Evolutionary conservation across 2,888 invertebrate species (phyloP), one percentile per base, ranked within the genome.

Genomic region (Melieria crassipennis): DNA sequence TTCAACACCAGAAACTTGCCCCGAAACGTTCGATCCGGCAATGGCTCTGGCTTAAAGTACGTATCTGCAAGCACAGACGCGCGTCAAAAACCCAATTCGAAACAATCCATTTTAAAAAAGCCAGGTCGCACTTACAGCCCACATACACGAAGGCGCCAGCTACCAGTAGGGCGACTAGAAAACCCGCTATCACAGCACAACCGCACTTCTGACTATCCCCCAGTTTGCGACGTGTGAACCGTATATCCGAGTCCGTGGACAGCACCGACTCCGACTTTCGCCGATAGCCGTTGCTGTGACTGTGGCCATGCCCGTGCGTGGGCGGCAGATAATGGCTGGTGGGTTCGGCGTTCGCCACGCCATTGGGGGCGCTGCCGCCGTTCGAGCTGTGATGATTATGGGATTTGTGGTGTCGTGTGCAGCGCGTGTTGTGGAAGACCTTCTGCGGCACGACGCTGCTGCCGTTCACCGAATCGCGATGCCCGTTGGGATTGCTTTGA

Each of bases 211-310:
- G 94, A 78, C 94, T 93, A 69, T 94, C 92, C 77, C 94, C 93
- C 78, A 95, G 89, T 87, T 95, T 95, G 81, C 93, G 91, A 68
- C 94, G 90, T 13, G 95, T 95, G 87, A 96, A 96, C 78, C 95
- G 90, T 84, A 96, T 95, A 87, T 96, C 95, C 80, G 95, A 95
- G 89, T 94, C 94, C 77, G 94, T 93, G 0, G 95, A 94, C 80
- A 94, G 87, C 72, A 94, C 94, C 50, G 94, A 94, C 86, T 94
- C 94, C 55, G 94, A 92, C 77, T 85, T 86, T 70, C 85, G 80
- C 47, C 84, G 77, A 72, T 81, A 80, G 11, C 80, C 76, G 55
- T 77, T 76, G 71, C 79, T 78, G 72, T 80, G 79, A 30, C 76
- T 77, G 66, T 80, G 81, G 2, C 64, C 55, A 47, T 68, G 64